Percentiles rank a stretch among this genome's conserved stretches.
These are phyloP conservation scores for Gryon sp. DNA, from an alignment of 1,140 invertebrate species.

Conservation along the genomic window DNA sequence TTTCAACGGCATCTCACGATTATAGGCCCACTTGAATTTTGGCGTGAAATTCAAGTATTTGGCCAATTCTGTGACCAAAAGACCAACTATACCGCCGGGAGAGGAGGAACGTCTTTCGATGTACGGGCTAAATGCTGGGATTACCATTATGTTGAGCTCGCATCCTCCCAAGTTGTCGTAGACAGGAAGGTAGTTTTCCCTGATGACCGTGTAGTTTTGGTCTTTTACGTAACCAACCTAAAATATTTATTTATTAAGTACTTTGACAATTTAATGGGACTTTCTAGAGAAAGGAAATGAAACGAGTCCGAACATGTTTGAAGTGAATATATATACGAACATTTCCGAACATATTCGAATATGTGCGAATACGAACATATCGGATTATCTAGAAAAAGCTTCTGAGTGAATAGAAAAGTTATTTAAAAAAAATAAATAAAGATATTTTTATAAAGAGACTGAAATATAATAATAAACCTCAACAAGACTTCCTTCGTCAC, in stretches of 20 bases:
- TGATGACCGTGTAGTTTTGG: constrained; percentile 16
- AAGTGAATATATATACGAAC: too few relatives aligned
- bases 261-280: too few relatives aligned
- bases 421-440: constrained; percentile 10
- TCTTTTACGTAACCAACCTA: constrained; percentile 48
- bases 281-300: too few relatives aligned
- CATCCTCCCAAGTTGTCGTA: constrained; percentile 56
- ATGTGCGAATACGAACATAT: too few relatives aligned
- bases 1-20: constrained; percentile 15
- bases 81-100: constrained; percentile 50
- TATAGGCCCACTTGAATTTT: constrained; percentile 46
- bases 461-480: constrained; percentile 21
- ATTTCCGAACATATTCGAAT: too few relatives aligned
- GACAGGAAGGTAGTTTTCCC: constrained; percentile 7
- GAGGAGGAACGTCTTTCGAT: constrained; percentile 25
- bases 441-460: not conserved
- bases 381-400: too few relatives aligned
- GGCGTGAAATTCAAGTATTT: constrained; percentile 59
- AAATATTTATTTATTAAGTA: constrained; percentile 10
- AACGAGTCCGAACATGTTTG: too few relatives aligned
- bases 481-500: constrained; percentile 29
- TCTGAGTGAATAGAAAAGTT: too few relatives aligned
- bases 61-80: constrained; percentile 36
- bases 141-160: constrained; percentile 57
- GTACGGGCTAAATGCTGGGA: constrained; percentile 49